A percentile compares a stretch with the other conserved stretches of the same genome.
phyloP scores from a whole-genome alignment of 2,797 vertebrate genomes.

The Phrynocephalus vlangalii region DNA sequence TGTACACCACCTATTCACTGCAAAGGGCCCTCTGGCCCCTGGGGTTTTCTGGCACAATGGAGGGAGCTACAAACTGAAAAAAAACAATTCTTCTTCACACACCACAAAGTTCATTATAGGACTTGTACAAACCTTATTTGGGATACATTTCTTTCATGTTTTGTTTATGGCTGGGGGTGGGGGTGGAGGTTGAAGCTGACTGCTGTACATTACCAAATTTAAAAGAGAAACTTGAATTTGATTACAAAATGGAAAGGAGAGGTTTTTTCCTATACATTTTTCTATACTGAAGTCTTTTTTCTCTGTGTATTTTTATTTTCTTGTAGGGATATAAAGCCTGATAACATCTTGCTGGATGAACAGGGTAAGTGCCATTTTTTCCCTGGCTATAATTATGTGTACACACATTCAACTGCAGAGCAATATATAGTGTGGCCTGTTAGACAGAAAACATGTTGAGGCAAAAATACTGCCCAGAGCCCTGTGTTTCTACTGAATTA shows the following conservation, averaged over 20 bases:
- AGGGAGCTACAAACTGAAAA: no score
- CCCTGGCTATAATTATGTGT: accelerated
- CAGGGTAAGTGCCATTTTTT: constrained; percentile 83
- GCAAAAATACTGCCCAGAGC: neutral
- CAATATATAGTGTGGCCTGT: neutral
- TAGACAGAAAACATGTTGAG: neutral
- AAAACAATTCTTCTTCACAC: no score
- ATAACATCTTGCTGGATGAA: constrained; percentile 97
- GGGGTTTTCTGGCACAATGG: no score
- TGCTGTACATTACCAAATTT: neutral
- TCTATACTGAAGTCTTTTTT: constrained; percentile 50
- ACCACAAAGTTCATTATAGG: no score
- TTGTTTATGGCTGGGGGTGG: no score
- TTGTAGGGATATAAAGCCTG: constrained; percentile 96
- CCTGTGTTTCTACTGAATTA: accelerated
- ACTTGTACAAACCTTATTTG: no score
- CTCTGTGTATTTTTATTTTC: constrained; percentile 58
- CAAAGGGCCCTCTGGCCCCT: no score
- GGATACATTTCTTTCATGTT: no score
- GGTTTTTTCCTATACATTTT: neutral
- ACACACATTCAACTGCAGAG: accelerated
- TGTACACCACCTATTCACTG: no score
- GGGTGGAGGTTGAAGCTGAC: no score
- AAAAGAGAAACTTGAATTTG: neutral
- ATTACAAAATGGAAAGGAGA: neutral